Evolutionary conservation across 2,113 vertebrate genomes (phyloP).

Genomic region (Zingel zingel): DNA sequence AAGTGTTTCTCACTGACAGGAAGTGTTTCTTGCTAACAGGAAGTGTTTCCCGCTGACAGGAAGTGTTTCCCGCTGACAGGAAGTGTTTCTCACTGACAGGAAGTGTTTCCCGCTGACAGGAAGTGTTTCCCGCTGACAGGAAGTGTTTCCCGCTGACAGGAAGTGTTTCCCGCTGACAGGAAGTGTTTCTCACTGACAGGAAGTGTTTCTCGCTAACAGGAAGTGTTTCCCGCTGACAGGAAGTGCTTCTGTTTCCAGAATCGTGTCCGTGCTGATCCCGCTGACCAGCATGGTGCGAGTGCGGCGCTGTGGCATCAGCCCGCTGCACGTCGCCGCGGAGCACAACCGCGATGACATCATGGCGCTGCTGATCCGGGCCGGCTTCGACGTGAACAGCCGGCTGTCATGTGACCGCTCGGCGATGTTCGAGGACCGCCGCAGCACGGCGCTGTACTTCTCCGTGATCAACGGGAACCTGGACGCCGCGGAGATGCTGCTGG

Average conservation of each 20-base stretch:
- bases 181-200: no score
- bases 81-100: no score
- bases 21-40: no score
- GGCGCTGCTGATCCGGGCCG: conserved; percentile 85
- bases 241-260: conserved; percentile 70
- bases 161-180: no score
- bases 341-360: conserved; percentile 87
- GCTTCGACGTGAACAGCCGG: conserved; percentile 86
- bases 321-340: conserved; percentile 90
- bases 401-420: conserved; percentile 86
- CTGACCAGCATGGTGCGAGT: conserved; percentile 88
- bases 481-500: conserved; percentile 86
- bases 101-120: no score
- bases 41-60: no score
- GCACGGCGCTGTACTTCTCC: conserved; percentile 88
- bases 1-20: no score
- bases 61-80: no score
- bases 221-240: no score
- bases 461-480: conserved; percentile 90
- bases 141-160: no score
- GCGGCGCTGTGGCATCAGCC: conserved; percentile 89
- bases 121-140: no score
- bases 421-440: conserved; percentile 89
- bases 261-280: conserved; percentile 89
- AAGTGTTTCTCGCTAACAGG: no score